A percentile compares a stretch with the other conserved stretches of the same genome.
Evolutionary conservation across 1,140 invertebrate genomes (phyloP).

Genomic region (Ephestia elutella): DNA sequence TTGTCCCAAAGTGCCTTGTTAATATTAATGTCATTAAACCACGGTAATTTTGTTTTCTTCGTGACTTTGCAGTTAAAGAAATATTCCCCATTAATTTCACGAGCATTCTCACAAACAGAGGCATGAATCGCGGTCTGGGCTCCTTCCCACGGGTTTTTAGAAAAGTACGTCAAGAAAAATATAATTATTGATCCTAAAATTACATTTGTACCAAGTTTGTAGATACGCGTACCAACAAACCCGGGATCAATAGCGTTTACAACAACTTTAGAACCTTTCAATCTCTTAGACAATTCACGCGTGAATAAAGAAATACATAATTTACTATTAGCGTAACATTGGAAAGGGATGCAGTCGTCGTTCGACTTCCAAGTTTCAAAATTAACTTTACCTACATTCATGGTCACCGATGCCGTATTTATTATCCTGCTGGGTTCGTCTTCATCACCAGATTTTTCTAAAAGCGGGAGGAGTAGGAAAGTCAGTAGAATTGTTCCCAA

Average conservation of each 20-base stretch:
- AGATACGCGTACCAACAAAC: constrained; percentile 74
- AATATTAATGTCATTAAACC: neutral
- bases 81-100: neutral
- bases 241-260: constrained; percentile 77
- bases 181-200: constrained; percentile 22
- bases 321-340: constrained; percentile 81
- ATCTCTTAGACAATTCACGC: constrained; percentile 73
- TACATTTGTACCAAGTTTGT: constrained; percentile 14
- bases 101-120: neutral
- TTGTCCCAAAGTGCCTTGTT: neutral
- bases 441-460: constrained; percentile 48
- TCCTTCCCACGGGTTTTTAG: constrained; percentile 40
- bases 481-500: constrained; percentile 83
- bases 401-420: constrained; percentile 79
- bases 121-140: constrained; percentile 36
- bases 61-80: neutral
- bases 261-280: constrained; percentile 75
- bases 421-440: constrained; percentile 77
- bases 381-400: constrained; percentile 75
- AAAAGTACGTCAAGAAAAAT: constrained; percentile 29
- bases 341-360: constrained; percentile 76
- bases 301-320: constrained; percentile 81
- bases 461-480: constrained; percentile 76
- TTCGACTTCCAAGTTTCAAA: constrained; percentile 76
- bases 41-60: neutral